These are phyloP conservation scores for Carposina sasakii DNA, from an alignment of 1,140 invertebrate genomes.

Conservation along the genomic window DNA sequence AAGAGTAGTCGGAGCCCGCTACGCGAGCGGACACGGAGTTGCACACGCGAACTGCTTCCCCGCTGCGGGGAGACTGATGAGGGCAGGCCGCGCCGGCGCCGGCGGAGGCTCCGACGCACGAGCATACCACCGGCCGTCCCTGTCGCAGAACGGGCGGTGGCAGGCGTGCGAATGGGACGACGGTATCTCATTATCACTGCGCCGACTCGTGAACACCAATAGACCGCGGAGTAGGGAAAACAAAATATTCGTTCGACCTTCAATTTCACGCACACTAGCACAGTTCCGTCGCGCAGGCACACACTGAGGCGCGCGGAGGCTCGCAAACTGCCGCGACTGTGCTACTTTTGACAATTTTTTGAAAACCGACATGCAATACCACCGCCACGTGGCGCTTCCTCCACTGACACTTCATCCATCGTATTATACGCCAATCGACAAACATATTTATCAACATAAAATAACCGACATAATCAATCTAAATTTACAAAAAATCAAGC, in stretches of 20 bases:
- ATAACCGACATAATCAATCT: too few species aligned
- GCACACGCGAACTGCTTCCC: slow-evolving; percentile 65
- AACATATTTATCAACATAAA: not conserved
- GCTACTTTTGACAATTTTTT: slow-evolving; percentile 69
- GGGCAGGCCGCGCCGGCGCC: slow-evolving; percentile 64
- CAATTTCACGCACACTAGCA: slow-evolving; percentile 58
- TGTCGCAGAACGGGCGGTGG: slow-evolving; percentile 20
- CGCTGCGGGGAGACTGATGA: slow-evolving; percentile 68
- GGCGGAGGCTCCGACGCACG: slow-evolving; percentile 60
- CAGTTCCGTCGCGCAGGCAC: slow-evolving; percentile 32
- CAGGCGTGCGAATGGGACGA: slow-evolving; percentile 49
- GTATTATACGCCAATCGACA: not conserved
- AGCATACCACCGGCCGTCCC: slow-evolving; percentile 51
- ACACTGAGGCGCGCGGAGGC: slow-evolving; percentile 36
- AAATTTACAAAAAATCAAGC: too few species aligned
- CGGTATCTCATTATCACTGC: slow-evolving; percentile 59
- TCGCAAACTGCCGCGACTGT: slow-evolving; percentile 56
- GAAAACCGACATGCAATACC: slow-evolving; percentile 63
- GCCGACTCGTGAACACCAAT: slow-evolving; percentile 68
- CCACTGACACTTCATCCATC: not conserved
- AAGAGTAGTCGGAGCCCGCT: slow-evolving; percentile 44
- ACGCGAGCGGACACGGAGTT: slow-evolving; percentile 37
- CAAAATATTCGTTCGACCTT: slow-evolving; percentile 72
- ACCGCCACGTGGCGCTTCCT: slow-evolving; percentile 42
- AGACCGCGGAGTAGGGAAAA: slow-evolving; percentile 69